Evolutionary conservation across 1,140 invertebrate genomes (phyloP), one percentile per base, ranked within the genome.

Genomic region (Caenorhabditis remanei): DNA sequence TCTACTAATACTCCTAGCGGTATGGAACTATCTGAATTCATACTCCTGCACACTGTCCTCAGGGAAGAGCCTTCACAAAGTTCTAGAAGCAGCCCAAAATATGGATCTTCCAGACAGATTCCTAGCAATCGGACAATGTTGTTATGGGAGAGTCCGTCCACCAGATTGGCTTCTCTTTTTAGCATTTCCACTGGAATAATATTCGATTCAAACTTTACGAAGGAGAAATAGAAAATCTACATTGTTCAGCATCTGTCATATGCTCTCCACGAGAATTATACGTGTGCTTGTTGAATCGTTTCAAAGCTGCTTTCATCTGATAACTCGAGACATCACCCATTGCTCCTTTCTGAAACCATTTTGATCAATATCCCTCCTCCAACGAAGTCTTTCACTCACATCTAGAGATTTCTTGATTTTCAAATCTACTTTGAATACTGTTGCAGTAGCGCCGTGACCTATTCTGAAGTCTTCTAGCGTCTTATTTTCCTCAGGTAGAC

Each of bases 31-130:
- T 79, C 71, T 9, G 71, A 11, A 41, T 50, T 21, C 46, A 79
- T 50, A 79, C 8, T 50, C n/a, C 71, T 46, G 24, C 71, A 79
- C 4, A 79, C 71, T 9, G 32, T 48, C 21, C 46, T 13, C 14
- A 79, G n/a, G 1, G 71, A 79, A 6, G 71, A 48, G 21, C 86
- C 86, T 75, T 87, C 86, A 55, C 86, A 87, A 5, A 87, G 61
- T 41, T 87, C 86, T 4, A 87, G 53, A 4, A 87, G 13, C 4
- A 87, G 56, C 14, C 86, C 86, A 41, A 87, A 58, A 63, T 87
- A 50, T 8, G 75, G 75, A 32, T 58, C 55, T 50, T 83, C 86
- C 21, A 87, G 40, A 55, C 86, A 87, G 19, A 87, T 87, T 67
- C 86, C 85, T 65, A 71, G 46, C 24, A 85, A 19, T 19, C 43